Conservation (phyloP, 2,888 invertebrate genomes). For the Shargacucullia verbasci region DNA sequence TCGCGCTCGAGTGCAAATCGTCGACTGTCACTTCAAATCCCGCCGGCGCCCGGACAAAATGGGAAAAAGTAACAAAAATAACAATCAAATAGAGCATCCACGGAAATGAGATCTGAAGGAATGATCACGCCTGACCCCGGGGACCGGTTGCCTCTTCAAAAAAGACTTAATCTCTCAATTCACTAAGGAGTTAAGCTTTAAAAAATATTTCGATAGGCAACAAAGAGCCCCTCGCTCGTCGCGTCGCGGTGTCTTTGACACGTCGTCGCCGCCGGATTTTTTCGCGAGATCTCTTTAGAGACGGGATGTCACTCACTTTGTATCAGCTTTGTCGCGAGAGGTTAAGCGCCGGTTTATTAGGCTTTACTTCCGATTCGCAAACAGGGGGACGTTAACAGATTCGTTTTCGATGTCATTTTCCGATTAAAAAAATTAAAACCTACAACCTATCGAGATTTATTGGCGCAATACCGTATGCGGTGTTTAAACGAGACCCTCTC, state of each 20-base stretch:
- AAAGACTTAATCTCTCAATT: conserved; percentile 89
- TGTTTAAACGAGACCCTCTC: conserved; percentile 70
- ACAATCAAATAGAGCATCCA: conserved; percentile 88
- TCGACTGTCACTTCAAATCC: conserved; percentile 87
- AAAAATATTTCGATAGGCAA: conserved; percentile 88
- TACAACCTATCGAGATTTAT: conserved; percentile 70
- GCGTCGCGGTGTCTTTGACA: conserved; percentile 88
- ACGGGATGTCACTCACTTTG: conserved; percentile 88
- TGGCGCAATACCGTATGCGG: conserved; percentile 64
- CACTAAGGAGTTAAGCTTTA: conserved; percentile 89
- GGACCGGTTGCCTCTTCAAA: conserved; percentile 91
- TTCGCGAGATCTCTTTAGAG: conserved; percentile 85
- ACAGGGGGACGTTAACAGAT: conserved; percentile 79
- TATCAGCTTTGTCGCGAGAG: conserved; percentile 87
- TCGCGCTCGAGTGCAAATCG: conserved; percentile 87
- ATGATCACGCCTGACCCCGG: conserved; percentile 88
- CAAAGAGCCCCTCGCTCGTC: conserved; percentile 82
- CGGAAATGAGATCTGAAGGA: conserved; percentile 88
- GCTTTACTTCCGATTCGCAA: conserved; percentile 85
- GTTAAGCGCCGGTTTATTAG: conserved; percentile 88
- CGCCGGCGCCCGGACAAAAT: conserved; percentile 77
- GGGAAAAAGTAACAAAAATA: conserved; percentile 87
- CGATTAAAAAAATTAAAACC: conserved; percentile 68
- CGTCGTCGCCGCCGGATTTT: conserved; percentile 86
- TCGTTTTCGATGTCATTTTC: conserved; percentile 72